Base-by-base conservation (phyloP, 1,140 invertebrate genomes). In the Zaprionus gabonicus region DNA sequence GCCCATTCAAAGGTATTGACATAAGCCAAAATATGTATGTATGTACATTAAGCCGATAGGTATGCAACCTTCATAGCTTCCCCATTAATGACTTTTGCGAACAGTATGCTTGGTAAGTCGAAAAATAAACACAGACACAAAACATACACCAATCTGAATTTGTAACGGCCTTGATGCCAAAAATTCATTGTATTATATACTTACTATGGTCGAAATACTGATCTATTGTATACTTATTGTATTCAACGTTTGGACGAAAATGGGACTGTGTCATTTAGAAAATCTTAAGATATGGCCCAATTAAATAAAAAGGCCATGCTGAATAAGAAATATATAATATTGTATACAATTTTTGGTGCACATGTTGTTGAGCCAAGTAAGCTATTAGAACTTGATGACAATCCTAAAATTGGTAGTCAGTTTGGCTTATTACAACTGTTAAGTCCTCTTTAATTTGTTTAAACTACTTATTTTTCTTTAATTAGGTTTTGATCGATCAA, bases 61-160 rank as follows among this genome's bases (percentile, higher is more conserved):
- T 65, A 81, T 44, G 65, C 20, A 70, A 56, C 82, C 82, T 82
- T 85, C 68, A 86, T 79, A 85, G 68, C 76, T 87, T 82, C 80
- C 80, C 76, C 69, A 79, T 86, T 69, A 79, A 81, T 71, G 41
- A 36, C 25, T 46, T 62, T 78, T 78, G 53, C 53, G 31, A 67
- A 69, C 67, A 76, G 34, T 66, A 25, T 25, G 49, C 46, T 38
- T n/a, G 55, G 59, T 73, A 81, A 74, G 59, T 67, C 67, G 49
- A 71, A 72, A 64, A 77, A 51, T 31, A 69, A 82, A 82, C 65
- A 72, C 53, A 58, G 49, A n/a, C 9, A 36, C 46, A 41, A 60
- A 58, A 69, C 59, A 59, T 34, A 28, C 31, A 41, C 44, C 46
- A 56, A 70, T 63, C 53, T 53, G 62, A 44, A 59, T 71, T 67